Evolutionary conservation across 1,140 invertebrate species (phyloP).

Genomic region (Ditylenchus dipsaci): DNA sequence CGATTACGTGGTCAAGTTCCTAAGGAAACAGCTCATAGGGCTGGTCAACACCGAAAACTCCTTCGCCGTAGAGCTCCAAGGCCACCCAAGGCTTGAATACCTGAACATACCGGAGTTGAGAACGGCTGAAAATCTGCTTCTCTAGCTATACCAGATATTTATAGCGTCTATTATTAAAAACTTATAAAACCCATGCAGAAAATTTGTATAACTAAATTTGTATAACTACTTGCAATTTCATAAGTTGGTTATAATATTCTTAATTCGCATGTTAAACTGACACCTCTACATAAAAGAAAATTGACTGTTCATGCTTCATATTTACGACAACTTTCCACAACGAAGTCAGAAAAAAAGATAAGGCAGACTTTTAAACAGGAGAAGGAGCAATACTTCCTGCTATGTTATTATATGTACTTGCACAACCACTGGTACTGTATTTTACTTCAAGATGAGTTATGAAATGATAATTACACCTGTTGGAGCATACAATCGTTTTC

Average conservation of each 20-base stretch:
- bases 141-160: background rate
- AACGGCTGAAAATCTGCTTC: no score
- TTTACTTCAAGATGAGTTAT: background rate
- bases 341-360: constrained; percentile 2
- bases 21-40: no score
- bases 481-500: constrained; percentile 12
- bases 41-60: no score
- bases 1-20: no score
- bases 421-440: no score
- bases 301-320: constrained; percentile 13
- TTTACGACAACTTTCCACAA: constrained; percentile 13
- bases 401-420: background rate
- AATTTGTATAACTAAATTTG: no score
- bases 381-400: background rate
- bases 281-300: background rate
- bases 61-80: no score
- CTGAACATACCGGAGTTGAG: no score
- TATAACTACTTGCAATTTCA: constrained; percentile 16
- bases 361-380: constrained; percentile 16
- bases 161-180: no score
- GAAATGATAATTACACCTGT: constrained; percentile 9
- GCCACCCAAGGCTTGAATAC: no score
- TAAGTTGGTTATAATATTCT: constrained; percentile 24
- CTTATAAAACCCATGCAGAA: no score
- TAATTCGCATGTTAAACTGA: constrained; percentile 7